These are phyloP conservation scores for Telenomus remus DNA, from an alignment of 1,140 invertebrate species.

Conservation along the genomic window DNA sequence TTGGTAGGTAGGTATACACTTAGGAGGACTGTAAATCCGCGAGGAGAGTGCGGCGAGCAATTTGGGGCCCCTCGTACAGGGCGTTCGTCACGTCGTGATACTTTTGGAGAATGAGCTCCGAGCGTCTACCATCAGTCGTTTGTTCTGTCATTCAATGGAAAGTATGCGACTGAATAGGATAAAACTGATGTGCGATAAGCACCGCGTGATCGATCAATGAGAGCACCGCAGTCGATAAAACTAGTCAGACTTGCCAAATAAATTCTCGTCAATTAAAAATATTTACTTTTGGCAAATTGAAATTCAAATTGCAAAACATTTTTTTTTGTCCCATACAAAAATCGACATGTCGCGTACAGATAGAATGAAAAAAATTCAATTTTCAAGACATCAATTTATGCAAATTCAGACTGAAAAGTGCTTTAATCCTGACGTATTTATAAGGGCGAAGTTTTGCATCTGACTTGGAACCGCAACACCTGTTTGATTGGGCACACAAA, in stretches of 20 bases:
- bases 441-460: too few relatives aligned
- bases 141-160: conserved; percentile 54
- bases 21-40: too few relatives aligned
- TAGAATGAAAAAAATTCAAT: too few relatives aligned
- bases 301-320: too few relatives aligned
- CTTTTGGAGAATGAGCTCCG: conserved; percentile 42
- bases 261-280: background rate
- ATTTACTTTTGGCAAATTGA: background rate
- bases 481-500: conserved; percentile 37
- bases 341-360: too few relatives aligned
- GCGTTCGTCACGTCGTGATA: conserved; percentile 46
- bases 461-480: conserved; percentile 24
- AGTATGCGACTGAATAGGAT: conserved; percentile 35
- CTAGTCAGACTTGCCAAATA: conserved; percentile 1
- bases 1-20: too few relatives aligned
- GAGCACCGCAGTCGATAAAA: conserved; percentile 41
- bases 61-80: conserved; percentile 1
- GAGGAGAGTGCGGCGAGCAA: too few relatives aligned
- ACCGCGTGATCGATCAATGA: conserved; percentile 47
- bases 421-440: too few relatives aligned
- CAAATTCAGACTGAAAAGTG: too few relatives aligned
- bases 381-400: too few relatives aligned
- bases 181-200: conserved; percentile 53
- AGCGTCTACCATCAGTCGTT: conserved; percentile 39
- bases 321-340: too few relatives aligned